Evolutionary conservation across 92 coral and sea anemone genomes (phyloP).

Genomic region (Bergia sp.): DNA sequence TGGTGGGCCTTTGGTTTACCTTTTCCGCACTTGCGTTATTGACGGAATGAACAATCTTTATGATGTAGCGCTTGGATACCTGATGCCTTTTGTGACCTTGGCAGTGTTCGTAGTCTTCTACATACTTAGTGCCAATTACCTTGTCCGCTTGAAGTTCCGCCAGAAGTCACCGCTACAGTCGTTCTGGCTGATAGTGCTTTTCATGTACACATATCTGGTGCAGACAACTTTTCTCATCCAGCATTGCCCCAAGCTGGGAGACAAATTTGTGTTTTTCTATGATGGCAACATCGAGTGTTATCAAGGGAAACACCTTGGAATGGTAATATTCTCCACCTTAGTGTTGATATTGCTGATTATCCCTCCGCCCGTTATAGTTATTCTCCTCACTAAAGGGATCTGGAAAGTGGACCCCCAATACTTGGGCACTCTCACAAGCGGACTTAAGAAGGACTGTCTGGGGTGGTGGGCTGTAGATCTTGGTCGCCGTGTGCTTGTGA

Average conservation of each 20-base stretch:
- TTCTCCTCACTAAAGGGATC: conserved; percentile 70
- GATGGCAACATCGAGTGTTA: conserved; percentile 86
- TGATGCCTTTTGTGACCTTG: conserved; percentile 73
- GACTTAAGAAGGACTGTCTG: conserved; percentile 69
- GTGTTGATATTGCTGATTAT: conserved; percentile 60
- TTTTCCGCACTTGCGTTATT: conserved; percentile 67
- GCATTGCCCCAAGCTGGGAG: conserved; percentile 79
- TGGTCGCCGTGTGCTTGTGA: conserved; percentile 76
- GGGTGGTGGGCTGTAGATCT: conserved; percentile 99
- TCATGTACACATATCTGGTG: conserved; percentile 83
- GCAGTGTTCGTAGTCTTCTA: conserved; percentile 74
- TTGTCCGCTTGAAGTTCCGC: conserved; percentile 82
- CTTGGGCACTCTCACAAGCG: conserved; percentile 81
- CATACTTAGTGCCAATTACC: conserved; percentile 68
- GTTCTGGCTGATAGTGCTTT: conserved; percentile 88
- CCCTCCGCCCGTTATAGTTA: conserved; percentile 75
- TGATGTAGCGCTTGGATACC: conserved; percentile 80
- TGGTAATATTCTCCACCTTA: conserved; percentile 69
- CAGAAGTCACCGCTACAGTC: conserved; percentile 85
- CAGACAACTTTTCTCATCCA: conserved; percentile 78
- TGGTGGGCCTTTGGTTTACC: conserved; percentile 81
- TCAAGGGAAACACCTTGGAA: conserved; percentile 67
- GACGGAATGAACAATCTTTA: conserved; percentile 74
- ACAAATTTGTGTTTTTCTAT: conserved; percentile 76
- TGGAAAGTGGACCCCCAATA: conserved; percentile 97